Evolutionary conservation across 2,797 vertebrate genomes (phyloP).

Genomic region (Petrocephalus sullivani): DNA sequence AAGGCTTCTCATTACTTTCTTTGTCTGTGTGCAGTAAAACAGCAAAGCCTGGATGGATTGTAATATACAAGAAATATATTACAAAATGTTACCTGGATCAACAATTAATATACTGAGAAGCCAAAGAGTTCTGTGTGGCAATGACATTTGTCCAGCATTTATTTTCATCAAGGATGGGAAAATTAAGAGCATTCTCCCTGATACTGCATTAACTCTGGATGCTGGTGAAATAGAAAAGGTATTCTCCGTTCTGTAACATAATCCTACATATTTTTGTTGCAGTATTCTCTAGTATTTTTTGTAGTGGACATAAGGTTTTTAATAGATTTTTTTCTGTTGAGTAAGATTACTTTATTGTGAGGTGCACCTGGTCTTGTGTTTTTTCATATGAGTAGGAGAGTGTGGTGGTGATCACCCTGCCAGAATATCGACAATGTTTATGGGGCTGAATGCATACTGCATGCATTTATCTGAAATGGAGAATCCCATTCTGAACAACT

Average conservation of each 20-base stretch:
- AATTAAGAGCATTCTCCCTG: constrained; percentile 55
- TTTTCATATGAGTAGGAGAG: neutral
- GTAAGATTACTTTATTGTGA: neutral
- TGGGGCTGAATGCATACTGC: neutral
- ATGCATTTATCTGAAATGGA: neutral
- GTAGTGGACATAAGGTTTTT: neutral
- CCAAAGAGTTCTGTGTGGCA: constrained; percentile 57
- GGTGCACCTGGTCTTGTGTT: neutral
- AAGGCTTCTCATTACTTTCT: neutral
- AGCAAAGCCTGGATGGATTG: constrained; percentile 17
- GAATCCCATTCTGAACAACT: neutral
- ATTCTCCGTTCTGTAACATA: neutral
- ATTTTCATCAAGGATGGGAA: constrained; percentile 63
- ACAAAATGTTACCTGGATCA: constrained; percentile 56
- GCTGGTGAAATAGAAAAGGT: constrained; percentile 45
- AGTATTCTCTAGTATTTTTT: neutral
- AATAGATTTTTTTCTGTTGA: neutral
- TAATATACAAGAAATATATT: neutral
- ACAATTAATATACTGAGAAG: constrained; percentile 58
- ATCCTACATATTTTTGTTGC: neutral
- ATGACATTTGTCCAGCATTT: constrained; percentile 57
- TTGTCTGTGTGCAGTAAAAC: no score
- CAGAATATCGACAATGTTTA: neutral
- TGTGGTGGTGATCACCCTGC: neutral
- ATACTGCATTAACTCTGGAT: constrained; percentile 26